Conservation (phyloP, 2,797 vertebrate species). For the Taeniopygia guttata region DNA sequence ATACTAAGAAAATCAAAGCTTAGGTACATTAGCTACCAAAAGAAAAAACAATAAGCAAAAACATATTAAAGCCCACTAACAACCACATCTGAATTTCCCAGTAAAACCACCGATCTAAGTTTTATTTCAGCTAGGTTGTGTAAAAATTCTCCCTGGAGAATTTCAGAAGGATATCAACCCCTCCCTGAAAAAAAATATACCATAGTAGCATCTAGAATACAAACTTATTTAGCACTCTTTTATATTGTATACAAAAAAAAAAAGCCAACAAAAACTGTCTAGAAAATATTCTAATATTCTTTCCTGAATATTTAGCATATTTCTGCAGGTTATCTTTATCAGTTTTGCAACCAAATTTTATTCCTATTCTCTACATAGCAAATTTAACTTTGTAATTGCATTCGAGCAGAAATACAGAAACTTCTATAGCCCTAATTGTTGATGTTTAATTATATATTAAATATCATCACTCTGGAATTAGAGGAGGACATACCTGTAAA, state of each 20-base stretch:
- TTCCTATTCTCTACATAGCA: constrained; percentile 26
- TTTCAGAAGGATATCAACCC: not conserved
- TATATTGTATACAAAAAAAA: not conserved
- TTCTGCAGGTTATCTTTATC: not conserved
- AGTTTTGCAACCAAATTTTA: constrained; percentile 20
- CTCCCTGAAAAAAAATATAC: not conserved
- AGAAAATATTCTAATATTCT: not conserved
- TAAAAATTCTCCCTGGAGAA: not conserved
- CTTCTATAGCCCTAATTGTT: not conserved
- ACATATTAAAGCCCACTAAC: not conserved
- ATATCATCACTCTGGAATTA: not conserved
- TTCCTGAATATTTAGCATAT: not conserved
- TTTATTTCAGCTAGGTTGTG: not conserved
- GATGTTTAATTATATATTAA: constrained; percentile 50
- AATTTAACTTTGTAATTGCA: not conserved
- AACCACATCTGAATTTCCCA: not conserved
- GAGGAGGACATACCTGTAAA: not conserved
- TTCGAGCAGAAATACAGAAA: not conserved
- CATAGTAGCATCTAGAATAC: not conserved
- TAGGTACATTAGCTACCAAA: not conserved
- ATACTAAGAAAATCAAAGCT: not conserved
- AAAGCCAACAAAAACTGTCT: not conserved
- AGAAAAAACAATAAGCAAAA: not conserved
- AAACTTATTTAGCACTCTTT: not conserved
- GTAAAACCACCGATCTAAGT: not conserved